Percentiles rank a stretch among this genome's conserved stretches.
phyloP scores from a whole-genome alignment of 2,797 vertebrate genomes.

The Oryzias sinensis region DNA sequence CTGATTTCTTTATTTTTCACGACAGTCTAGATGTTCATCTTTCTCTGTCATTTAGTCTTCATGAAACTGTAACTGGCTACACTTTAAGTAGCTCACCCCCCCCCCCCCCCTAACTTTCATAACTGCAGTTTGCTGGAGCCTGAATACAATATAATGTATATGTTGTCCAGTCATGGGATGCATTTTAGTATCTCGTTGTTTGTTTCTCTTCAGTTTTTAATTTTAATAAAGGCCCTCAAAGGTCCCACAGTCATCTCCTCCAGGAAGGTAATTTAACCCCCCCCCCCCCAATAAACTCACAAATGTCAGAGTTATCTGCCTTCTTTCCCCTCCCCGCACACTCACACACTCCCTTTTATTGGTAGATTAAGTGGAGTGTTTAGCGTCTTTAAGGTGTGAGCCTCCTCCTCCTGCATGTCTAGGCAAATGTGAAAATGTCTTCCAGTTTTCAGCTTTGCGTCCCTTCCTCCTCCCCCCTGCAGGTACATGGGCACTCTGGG shows the following conservation, averaged over 20 bases:
- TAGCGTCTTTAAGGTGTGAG: background rate
- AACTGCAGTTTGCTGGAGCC: slow-evolving; percentile 12
- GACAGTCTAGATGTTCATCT: too few species aligned
- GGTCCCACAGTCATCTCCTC: slow-evolving; percentile 2
- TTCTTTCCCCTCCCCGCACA: too few species aligned
- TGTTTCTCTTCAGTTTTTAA: slow-evolving; percentile 32
- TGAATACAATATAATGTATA: background rate
- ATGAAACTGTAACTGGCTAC: background rate
- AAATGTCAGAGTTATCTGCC: background rate
- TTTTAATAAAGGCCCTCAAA: slow-evolving; percentile 22
- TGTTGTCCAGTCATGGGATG: slow-evolving; percentile 35
- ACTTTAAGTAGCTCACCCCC: background rate
- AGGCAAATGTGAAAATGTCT: too few species aligned
- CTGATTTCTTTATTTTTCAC: background rate
- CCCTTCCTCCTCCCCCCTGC: slow-evolving; percentile 10
- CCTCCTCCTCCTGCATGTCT: background rate
- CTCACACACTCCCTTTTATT: background rate
- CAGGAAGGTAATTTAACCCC: slow-evolving; percentile 5
- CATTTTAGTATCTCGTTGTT: slow-evolving; percentile 39
- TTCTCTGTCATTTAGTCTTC: background rate
- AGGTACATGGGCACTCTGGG: slow-evolving; percentile 96
- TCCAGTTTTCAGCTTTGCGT: background rate
- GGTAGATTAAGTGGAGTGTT: background rate
- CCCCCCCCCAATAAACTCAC: background rate
- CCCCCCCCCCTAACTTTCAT: slow-evolving; percentile 11